These are phyloP conservation scores for Calliphora vicina DNA, from an alignment of 1,140 invertebrate genomes.

Conservation along the genomic window DNA sequence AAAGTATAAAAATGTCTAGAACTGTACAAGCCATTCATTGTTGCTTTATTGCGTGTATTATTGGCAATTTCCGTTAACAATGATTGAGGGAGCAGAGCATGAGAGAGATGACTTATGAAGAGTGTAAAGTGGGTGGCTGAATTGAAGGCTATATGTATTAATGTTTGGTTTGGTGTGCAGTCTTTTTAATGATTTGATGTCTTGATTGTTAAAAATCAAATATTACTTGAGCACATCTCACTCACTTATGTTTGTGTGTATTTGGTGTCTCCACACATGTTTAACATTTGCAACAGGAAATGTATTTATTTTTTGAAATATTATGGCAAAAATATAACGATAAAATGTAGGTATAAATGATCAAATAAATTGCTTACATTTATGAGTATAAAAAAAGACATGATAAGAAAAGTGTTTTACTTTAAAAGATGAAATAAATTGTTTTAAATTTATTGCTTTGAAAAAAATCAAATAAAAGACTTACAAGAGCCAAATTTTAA, in stretches of 20 bases:
- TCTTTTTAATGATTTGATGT: neutral
- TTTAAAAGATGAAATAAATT: no score
- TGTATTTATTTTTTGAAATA: neutral
- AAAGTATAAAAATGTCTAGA: neutral
- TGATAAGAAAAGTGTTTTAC: neutral
- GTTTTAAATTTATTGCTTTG: no score
- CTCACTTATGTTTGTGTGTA: neutral
- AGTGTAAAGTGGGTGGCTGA: neutral
- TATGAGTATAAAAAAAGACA: neutral
- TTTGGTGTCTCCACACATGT: neutral
- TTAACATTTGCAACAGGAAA: neutral
- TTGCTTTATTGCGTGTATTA: constrained; percentile 10
- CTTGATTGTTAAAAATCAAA: constrained; percentile 6
- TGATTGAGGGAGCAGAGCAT: neutral
- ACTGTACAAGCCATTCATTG: neutral
- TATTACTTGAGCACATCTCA: neutral
- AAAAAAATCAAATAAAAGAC: constrained; percentile 51
- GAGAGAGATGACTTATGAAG: neutral
- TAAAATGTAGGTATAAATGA: no score
- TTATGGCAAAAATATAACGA: neutral
- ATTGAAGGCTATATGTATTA: no score
- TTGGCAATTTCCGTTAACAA: constrained; percentile 13
- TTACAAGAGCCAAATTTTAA: constrained; percentile 89
- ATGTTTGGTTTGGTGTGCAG: neutral
- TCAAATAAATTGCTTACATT: neutral